Base-by-base conservation (phyloP, 2,888 invertebrate species). In the Leptopilina drosophilae region DNA sequence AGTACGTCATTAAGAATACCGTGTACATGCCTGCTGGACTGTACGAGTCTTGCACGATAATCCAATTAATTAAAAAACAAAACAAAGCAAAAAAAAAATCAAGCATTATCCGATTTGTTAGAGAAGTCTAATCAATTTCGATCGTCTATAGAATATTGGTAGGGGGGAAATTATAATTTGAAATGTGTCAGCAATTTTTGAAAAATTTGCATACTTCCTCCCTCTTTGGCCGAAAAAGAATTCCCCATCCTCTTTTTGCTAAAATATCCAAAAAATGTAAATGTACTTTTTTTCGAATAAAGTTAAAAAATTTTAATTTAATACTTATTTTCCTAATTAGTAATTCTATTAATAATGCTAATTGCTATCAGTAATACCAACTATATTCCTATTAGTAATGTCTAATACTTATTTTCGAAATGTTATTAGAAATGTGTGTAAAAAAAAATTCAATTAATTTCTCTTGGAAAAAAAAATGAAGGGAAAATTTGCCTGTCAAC, bases 51-150 rank as follows among this genome's bases (percentile, higher is more conserved):
- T 59, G n/a, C n/a, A 33, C 56, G 73, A 73, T 73, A 73, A 73
- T 73, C 73, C 73, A 73, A 73, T 73, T 73, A 56, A 73, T 73
- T 73, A 59, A 73, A 56, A 73, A 73, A 42, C 42, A 49, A 33
- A 49, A 49, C 12, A 49, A 49, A 49, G 49, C 12, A 67, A 46
- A 4, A 67, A 20, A 64, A 64, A 64, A 26, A 64, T 33, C 12
- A 20, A 62, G 62, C 62, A 15, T 42, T 56, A 73, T 73, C 73
- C 73, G 73, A 73, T 73, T 73, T 73, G 40, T 73, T 33, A 73
- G 73, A 73, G 40, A 40, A 40, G n/a, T 56, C 56, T 56, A 73
- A 56, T 53, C 56, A 73, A 56, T 73, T 73, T 73, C 33, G 33
- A 59, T 56, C 56, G 9, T 26, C 33, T 5, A 8, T 42, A 42